Percentiles rank a stretch among this genome's conserved stretches.
These are phyloP conservation scores for Zaprionus davidi DNA, from an alignment of 1,140 invertebrate species.

Conservation along the genomic window DNA sequence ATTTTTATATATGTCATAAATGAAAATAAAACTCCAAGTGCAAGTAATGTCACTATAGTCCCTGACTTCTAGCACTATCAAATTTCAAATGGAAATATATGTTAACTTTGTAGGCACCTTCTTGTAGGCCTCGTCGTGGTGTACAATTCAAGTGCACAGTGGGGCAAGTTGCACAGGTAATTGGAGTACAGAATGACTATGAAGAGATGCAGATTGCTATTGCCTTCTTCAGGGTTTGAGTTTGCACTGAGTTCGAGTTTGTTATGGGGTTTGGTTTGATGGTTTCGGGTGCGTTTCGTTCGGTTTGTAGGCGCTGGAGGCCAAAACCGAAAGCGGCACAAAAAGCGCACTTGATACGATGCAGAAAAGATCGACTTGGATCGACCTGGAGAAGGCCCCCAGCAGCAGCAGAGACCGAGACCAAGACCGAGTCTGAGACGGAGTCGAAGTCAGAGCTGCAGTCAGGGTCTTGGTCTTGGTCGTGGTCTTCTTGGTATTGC, in stretches of 20 bases:
- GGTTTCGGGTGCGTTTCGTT: constrained; percentile 8
- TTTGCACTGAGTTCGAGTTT: not conserved
- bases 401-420: not conserved
- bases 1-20: too few relatives aligned
- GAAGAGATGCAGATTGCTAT: constrained; percentile 20
- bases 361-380: constrained; percentile 23
- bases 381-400: not conserved
- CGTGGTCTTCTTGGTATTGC: constrained; percentile 17
- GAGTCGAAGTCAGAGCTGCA: not conserved
- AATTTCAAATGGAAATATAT: too few relatives aligned
- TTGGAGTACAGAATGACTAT: constrained; percentile 13
- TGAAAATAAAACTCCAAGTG: too few relatives aligned
- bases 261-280: not conserved
- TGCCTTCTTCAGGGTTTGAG: not conserved
- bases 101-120: too few relatives aligned
- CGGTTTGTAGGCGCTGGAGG: constrained; percentile 44
- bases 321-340: constrained; percentile 51
- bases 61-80: too few relatives aligned
- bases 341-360: constrained; percentile 51
- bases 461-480: not conserved
- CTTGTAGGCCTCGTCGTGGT: not conserved
- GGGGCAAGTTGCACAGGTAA: not conserved
- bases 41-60: too few relatives aligned
- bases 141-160: constrained; percentile 2
- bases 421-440: not conserved